These are phyloP conservation scores for Pseudococcus viburni DNA, from an alignment of 2,888 invertebrate genomes.

Conservation along the genomic window DNA sequence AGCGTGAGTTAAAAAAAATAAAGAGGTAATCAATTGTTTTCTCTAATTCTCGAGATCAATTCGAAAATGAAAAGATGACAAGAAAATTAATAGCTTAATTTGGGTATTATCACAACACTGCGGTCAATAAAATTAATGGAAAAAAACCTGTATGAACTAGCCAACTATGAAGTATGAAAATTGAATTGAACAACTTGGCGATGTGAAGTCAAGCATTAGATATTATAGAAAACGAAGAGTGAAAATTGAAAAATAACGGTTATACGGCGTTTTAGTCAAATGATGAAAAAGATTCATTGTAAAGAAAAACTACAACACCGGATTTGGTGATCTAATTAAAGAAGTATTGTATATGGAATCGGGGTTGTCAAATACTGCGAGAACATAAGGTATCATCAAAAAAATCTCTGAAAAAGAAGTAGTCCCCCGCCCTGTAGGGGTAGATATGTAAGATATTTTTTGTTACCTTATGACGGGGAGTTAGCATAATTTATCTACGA, in stretches of 20 bases:
- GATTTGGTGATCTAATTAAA: slow-evolving; percentile 61
- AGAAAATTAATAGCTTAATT: slow-evolving; percentile 45
- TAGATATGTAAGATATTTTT: no score
- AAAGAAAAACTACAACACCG: neutral
- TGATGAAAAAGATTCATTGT: slow-evolving; percentile 61
- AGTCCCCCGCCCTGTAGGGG: no score
- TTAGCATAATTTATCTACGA: no score
- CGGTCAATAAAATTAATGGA: slow-evolving; percentile 16
- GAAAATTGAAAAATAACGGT: slow-evolving; percentile 61
- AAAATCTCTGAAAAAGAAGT: no score
- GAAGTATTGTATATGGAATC: slow-evolving; percentile 60
- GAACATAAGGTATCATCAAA: slow-evolving; percentile 5
- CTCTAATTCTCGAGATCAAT: neutral
- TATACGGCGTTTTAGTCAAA: slow-evolving; percentile 61
- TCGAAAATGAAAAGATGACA: neutral
- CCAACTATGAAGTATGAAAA: neutral
- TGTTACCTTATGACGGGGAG: no score
- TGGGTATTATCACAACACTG: slow-evolving; percentile 25
- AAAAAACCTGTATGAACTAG: slow-evolving; percentile 42
- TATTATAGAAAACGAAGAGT: slow-evolving; percentile 20
- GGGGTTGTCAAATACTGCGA: slow-evolving; percentile 53
- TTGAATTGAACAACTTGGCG: slow-evolving; percentile 14
- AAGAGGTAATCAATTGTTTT: slow-evolving; percentile 24
- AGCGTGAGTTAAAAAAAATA: neutral
- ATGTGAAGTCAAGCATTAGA: neutral